Conservation (phyloP, 2,797 vertebrate genomes). For the Chloroceryle inda region DNA sequence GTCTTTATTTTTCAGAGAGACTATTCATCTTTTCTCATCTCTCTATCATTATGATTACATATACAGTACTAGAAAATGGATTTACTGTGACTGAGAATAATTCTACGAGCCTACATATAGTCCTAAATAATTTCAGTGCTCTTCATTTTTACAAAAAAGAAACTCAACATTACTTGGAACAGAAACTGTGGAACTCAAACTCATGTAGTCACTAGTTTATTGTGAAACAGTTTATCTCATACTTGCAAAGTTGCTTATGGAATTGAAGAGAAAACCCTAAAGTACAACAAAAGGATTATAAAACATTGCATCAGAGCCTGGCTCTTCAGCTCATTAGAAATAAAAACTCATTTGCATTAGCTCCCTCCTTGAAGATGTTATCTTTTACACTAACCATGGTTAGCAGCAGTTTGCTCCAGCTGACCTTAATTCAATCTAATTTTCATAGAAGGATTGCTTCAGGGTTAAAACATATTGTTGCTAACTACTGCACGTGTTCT, state of each 20-base stretch:
- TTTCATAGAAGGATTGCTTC: slow-evolving; percentile 60
- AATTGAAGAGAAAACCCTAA: background rate
- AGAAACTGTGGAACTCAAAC: background rate
- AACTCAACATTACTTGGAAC: background rate
- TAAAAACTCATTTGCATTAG: slow-evolving; percentile 33
- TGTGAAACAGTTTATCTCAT: background rate
- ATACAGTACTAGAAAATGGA: background rate
- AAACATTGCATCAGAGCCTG: background rate
- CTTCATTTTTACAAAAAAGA: background rate
- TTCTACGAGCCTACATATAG: background rate
- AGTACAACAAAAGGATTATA: slow-evolving; percentile 17
- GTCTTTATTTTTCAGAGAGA: background rate
- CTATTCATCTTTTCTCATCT: background rate
- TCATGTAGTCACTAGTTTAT: background rate
- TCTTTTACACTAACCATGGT: slow-evolving; percentile 37
- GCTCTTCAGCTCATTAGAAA: slow-evolving; percentile 38
- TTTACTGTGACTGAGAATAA: background rate
- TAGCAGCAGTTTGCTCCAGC: slow-evolving; percentile 60
- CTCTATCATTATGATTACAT: background rate
- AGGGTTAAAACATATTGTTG: slow-evolving; percentile 51
- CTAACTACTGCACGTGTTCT: slow-evolving; percentile 30
- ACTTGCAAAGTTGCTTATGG: background rate
- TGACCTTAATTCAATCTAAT: slow-evolving; percentile 71
- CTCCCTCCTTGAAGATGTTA: slow-evolving; percentile 29
- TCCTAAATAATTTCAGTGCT: background rate